Percentiles rank a stretch among this genome's conserved stretches.
phyloP scores from a whole-genome alignment of 2,888 invertebrate species.

The Plebejus argus region DNA sequence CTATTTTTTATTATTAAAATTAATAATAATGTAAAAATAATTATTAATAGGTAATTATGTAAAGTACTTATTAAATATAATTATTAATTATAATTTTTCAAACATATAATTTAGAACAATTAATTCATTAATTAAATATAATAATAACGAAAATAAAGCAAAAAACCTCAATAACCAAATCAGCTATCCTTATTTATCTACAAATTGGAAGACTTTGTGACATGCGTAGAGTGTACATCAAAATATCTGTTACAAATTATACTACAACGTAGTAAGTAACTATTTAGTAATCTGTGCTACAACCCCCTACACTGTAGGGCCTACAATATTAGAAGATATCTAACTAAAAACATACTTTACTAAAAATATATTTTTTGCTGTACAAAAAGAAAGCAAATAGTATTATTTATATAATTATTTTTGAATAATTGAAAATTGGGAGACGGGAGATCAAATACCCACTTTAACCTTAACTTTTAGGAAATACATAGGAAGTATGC shows the following conservation, averaged over 20 bases:
- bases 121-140: not conserved
- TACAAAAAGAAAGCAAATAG: not conserved
- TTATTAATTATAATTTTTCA: not conserved
- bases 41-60: not conserved
- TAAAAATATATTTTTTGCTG: not conserved
- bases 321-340: not conserved
- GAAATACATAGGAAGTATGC: no score
- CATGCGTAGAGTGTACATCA: not conserved
- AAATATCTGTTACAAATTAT: not conserved
- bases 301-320: not conserved
- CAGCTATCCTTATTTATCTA: not conserved
- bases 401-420: not conserved
- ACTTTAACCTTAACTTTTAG: no score
- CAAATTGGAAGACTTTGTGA: conserved; percentile 5
- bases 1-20: conserved; percentile 43
- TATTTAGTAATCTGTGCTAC: no score
- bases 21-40: conserved; percentile 7
- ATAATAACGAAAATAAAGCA: not conserved
- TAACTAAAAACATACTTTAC: not conserved
- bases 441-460: not conserved
- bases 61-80: not conserved
- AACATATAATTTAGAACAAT: not conserved
- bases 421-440: not conserved
- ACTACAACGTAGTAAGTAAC: not conserved
- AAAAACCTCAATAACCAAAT: not conserved